Conservation (phyloP, 2,888 invertebrate genomes). For the Gortyna flavago region DNA sequence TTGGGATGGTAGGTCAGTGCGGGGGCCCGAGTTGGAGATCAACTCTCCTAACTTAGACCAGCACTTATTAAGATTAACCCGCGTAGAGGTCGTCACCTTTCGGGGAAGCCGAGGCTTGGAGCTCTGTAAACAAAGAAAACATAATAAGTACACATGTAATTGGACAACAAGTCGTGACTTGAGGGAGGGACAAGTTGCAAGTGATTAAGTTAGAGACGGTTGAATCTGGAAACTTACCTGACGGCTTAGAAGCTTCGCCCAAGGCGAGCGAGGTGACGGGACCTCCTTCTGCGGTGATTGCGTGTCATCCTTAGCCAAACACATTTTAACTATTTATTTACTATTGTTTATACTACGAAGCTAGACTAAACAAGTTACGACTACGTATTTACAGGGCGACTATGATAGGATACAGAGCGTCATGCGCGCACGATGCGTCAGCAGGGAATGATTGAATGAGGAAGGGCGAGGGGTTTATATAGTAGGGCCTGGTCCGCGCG, state of each 20-base stretch:
- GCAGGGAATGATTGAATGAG: conserved; percentile 87
- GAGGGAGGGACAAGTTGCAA: conserved; percentile 25
- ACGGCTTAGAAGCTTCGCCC: conserved; percentile 89
- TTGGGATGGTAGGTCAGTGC: conserved; percentile 86
- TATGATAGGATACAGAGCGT: conserved; percentile 75
- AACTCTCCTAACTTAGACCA: conserved; percentile 91
- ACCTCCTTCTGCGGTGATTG: conserved; percentile 85
- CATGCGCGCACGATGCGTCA: conserved; percentile 82
- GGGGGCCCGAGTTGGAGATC: conserved; percentile 86
- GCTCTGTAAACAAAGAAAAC: conserved; percentile 85
- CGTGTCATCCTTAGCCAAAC: conserved; percentile 88
- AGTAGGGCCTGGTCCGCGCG: conserved; percentile 72
- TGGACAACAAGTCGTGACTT: conserved; percentile 8
- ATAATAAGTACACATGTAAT: conserved; percentile 57
- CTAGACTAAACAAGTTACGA: conserved; percentile 80
- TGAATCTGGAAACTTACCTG: conserved; percentile 84
- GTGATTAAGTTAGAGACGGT: conserved; percentile 4
- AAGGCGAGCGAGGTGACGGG: conserved; percentile 88
- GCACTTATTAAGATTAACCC: conserved; percentile 91
- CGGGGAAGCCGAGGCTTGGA: conserved; percentile 90
- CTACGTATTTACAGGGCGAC: conserved; percentile 86
- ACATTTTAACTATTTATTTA: conserved; percentile 84
- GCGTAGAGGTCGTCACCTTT: conserved; percentile 89
- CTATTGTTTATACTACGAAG: conserved; percentile 75
- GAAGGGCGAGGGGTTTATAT: conserved; percentile 86